A percentile compares a stretch with the other conserved stretches of the same genome.
Evolutionary conservation across 2,797 vertebrate genomes (phyloP).

Genomic region (Sternarchorhynchus goeldii): DNA sequence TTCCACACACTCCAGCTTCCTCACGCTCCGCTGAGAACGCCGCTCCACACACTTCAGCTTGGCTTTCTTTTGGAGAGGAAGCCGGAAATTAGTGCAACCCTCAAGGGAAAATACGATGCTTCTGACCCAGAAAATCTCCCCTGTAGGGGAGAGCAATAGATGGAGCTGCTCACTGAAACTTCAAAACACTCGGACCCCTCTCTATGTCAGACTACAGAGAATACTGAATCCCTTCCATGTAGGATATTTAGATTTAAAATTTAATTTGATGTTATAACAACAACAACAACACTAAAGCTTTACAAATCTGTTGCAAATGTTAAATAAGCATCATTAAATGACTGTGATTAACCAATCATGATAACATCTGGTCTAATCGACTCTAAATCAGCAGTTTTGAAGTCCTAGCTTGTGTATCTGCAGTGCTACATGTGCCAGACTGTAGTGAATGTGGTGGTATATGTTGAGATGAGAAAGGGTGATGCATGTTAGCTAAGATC

Average conservation of each 20-base stretch:
- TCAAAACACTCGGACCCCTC: too few relatives aligned
- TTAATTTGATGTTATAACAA: too few relatives aligned
- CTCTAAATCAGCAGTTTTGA: not conserved
- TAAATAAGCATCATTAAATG: not conserved
- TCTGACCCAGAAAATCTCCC: conserved; percentile 50
- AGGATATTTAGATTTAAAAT: too few relatives aligned
- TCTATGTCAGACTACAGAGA: too few relatives aligned
- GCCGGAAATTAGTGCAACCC: conserved; percentile 20
- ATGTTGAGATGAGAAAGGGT: not conserved
- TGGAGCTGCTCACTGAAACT: not conserved
- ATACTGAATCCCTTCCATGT: too few relatives aligned
- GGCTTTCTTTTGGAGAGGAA: conserved; percentile 21
- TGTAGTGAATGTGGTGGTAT: too few relatives aligned
- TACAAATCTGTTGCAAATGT: too few relatives aligned
- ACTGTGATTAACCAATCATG: not conserved
- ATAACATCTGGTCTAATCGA: not conserved
- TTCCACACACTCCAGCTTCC: conserved; percentile 7
- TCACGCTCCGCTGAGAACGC: not conserved
- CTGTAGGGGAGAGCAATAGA: conserved; percentile 22
- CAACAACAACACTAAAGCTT: too few relatives aligned
- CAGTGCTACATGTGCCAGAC: not conserved
- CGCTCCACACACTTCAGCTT: not conserved
- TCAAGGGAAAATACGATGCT: conserved; percentile 25
- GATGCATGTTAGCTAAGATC: not conserved
- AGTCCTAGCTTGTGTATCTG: not conserved